Evolutionary conservation across 2,888 invertebrate genomes (phyloP), one percentile per base, ranked within the genome.

Genomic region (Branchipolynoe longqiensis): DNA sequence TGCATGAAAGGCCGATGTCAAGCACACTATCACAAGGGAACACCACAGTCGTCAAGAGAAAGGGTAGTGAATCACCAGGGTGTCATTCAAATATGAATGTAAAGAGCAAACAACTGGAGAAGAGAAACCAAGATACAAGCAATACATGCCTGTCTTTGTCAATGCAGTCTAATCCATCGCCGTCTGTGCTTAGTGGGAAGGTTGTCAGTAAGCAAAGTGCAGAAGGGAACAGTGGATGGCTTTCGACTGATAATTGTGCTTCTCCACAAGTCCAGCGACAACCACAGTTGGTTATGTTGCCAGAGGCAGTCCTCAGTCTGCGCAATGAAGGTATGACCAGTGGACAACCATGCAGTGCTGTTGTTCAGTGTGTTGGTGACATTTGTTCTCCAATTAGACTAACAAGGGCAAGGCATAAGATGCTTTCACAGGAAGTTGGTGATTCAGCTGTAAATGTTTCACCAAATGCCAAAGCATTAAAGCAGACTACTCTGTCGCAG

Each of bases 81-180:
- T n/a, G n/a, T n/a, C n/a, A n/a, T n/a, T n/a, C n/a, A n/a, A n/a
- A n/a, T n/a, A n/a, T n/a, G n/a, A n/a, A n/a, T n/a, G n/a, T n/a
- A n/a, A n/a, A n/a, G n/a, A n/a, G n/a, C 25, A 62, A 62, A 28
- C 22, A 38, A 0, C 73, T 41, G 18, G 1, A 28, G 3, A 69
- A 14, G 28, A 69, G 33, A 14, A 36, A n/a, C 8, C 2, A 38
- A 1, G 28, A 22, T 38, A 38, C 14, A 22, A 62, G 25, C 2
- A 62, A 62, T 28, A n/a, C 25, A 4, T 22, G 31, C 41, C 41
- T 48, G 41, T 81, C 41, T 18, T 25, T 81, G 81, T 82, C 82
- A 0, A 33, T 82, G 18, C 82, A 58, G 82, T 83, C 83, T 14
- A 83, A 31, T n/a, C 83, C 83, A 1, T 83, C 83, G 12, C 83